These are phyloP conservation scores for Saccostrea glomerata DNA, from an alignment of 1,140 invertebrate species.

Conservation along the genomic window DNA sequence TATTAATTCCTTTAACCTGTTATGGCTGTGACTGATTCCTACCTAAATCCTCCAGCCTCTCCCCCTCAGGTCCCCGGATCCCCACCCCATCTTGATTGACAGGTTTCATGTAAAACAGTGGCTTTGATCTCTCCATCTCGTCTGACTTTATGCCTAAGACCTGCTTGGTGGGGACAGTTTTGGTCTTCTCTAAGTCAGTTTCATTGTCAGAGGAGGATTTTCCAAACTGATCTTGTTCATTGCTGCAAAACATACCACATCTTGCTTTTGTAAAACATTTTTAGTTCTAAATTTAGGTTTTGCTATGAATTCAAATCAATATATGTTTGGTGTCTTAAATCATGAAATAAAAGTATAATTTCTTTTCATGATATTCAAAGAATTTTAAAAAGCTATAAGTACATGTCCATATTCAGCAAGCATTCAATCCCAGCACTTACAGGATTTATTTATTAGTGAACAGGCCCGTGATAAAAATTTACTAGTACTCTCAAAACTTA, in stretches of 20 bases:
- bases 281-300: too few species aligned
- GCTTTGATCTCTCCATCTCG: conserved; percentile 65
- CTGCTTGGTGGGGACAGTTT: conserved; percentile 60
- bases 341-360: too few species aligned
- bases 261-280: too few species aligned
- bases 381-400: too few species aligned
- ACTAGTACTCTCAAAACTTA: background rate
- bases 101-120: conserved; percentile 74
- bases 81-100: conserved; percentile 73
- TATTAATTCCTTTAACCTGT: too few species aligned
- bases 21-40: background rate
- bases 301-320: too few species aligned
- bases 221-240: conserved; percentile 40
- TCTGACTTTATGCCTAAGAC: conserved; percentile 69
- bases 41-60: conserved; percentile 75
- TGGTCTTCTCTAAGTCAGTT: conserved; percentile 45
- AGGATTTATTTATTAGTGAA: too few species aligned
- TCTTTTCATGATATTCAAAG: too few species aligned
- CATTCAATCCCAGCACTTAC: too few species aligned
- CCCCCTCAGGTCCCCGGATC: conserved; percentile 67
- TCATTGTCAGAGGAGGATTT: conserved; percentile 40
- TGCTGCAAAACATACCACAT: background rate
- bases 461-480: too few species aligned
- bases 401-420: too few species aligned
- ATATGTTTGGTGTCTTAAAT: too few species aligned